Percentiles rank a stretch among this genome's conserved stretches.
Conservation (phyloP, 1,140 invertebrate species). For the Drosophila busckii region DNA sequence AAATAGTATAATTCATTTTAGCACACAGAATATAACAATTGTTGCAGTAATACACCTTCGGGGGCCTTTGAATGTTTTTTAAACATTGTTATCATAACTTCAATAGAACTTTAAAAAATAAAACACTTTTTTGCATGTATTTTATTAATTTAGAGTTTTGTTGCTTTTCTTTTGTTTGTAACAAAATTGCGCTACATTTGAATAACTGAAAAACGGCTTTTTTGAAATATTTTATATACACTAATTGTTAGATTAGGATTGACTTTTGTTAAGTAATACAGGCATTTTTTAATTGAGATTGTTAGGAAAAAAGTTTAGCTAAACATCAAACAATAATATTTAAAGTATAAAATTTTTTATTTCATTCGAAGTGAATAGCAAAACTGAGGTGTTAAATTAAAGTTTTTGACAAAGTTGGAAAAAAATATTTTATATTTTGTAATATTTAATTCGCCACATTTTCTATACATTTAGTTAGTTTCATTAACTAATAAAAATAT, state of each 20-base stretch:
- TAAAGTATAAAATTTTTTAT: neutral
- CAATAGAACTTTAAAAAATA: constrained; percentile 45
- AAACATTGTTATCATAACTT: constrained; percentile 61
- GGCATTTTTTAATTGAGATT: constrained; percentile 45
- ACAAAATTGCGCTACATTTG: constrained; percentile 60
- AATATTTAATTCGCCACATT: neutral
- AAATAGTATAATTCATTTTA: constrained; percentile 42
- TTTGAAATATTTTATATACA: constrained; percentile 49
- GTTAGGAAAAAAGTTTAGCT: constrained; percentile 11
- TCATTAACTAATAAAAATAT: constrained; percentile 14
- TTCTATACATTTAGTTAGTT: constrained; percentile 3
- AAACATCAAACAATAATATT: neutral
- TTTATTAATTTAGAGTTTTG: constrained; percentile 19
- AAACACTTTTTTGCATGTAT: constrained; percentile 9
- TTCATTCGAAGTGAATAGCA: no score
- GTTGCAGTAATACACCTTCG: constrained; percentile 66
- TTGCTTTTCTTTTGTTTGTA: constrained; percentile 33
- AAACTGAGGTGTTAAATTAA: no score
- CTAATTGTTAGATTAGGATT: constrained; percentile 20
- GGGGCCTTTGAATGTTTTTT: constrained; percentile 62
- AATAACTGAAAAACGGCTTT: constrained; percentile 31
- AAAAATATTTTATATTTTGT: neutral
- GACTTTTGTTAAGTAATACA: constrained; percentile 19
- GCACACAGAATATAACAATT: constrained; percentile 71
- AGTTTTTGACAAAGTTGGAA: neutral